Conservation (phyloP, 2,797 vertebrate genomes). For the Pseudopleuronectes americanus region DNA sequence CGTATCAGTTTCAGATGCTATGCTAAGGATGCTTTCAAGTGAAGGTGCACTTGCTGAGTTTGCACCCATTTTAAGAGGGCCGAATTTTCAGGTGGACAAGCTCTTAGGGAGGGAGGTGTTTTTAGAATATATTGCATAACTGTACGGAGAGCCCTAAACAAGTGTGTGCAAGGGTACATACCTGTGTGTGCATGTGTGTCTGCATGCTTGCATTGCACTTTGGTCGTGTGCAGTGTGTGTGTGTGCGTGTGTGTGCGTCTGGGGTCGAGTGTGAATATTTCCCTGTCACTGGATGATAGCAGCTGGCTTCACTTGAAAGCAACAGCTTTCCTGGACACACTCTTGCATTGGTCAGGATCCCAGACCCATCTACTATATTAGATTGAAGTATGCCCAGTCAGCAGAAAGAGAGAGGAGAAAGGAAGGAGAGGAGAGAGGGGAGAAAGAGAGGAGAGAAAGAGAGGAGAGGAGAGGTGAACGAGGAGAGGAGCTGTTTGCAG, state of each 20-base stretch:
- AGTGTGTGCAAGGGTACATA: slow-evolving; percentile 22
- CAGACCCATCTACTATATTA: slow-evolving; percentile 72
- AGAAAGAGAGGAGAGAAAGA: no score
- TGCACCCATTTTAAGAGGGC: slow-evolving; percentile 47
- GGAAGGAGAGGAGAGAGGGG: no score
- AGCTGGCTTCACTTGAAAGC: slow-evolving; percentile 75
- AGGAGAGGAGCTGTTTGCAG: slow-evolving; percentile 26
- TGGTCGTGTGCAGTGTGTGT: slow-evolving; percentile 9
- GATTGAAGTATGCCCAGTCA: slow-evolving; percentile 72
- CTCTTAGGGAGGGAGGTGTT: slow-evolving; percentile 42
- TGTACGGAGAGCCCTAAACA: slow-evolving; percentile 21
- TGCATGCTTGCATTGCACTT: slow-evolving; percentile 4
- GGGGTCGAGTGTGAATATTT: slow-evolving; percentile 57
- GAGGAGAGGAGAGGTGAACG: no score
- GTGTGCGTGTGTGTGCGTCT: slow-evolving; percentile 13
- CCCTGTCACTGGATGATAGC: slow-evolving; percentile 64
- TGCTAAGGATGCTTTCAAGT: slow-evolving; percentile 38
- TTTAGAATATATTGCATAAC: slow-evolving; percentile 52
- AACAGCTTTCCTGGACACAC: slow-evolving; percentile 57
- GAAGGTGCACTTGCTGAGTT: slow-evolving; percentile 47
- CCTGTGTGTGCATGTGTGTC: neutral
- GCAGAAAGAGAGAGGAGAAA: slow-evolving; percentile 48
- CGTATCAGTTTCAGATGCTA: slow-evolving; percentile 58
- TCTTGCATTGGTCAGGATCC: slow-evolving; percentile 58
- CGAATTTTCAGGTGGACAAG: slow-evolving; percentile 36